Conservation (phyloP, 92 coral and sea anemone species). For the Epizoanthus rinbou region DNA sequence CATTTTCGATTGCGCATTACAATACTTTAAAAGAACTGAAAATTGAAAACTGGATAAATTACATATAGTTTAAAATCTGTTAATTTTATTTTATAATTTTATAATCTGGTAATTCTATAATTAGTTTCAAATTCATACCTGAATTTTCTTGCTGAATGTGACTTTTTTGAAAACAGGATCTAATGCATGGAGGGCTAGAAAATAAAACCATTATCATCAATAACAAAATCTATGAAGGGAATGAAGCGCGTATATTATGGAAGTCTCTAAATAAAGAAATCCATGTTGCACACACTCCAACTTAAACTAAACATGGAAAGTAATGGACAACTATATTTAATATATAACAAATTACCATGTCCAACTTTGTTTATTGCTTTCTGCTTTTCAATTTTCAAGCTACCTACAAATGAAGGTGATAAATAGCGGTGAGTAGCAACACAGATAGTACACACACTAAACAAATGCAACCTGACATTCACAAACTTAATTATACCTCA, state of each 20-base stretch:
- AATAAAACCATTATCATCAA: not conserved
- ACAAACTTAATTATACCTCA: not conserved
- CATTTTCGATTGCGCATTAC: too few species aligned
- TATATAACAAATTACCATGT: conserved; percentile 70
- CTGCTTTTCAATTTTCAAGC: conserved; percentile 70
- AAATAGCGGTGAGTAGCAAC: not conserved
- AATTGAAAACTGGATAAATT: too few species aligned
- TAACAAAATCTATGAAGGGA: too few species aligned
- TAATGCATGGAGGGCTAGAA: conserved; percentile 79
- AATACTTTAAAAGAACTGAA: too few species aligned
- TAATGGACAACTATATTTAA: too few species aligned
- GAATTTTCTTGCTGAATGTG: conserved; percentile 77
- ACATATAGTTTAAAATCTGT: too few species aligned
- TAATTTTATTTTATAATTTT: too few species aligned
- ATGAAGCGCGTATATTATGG: too few species aligned
- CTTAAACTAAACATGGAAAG: too few species aligned
- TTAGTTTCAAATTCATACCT: conserved; percentile 48
- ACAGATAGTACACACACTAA: not conserved
- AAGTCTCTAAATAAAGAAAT: too few species aligned
- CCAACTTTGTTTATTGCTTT: conserved; percentile 90
- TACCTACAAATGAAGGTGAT: conserved; percentile 52
- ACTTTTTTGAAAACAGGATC: conserved; percentile 85
- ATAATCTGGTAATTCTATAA: too few species aligned
- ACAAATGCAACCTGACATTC: not conserved
- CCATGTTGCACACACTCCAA: too few species aligned